Evolutionary conservation across 2,888 invertebrate genomes (phyloP), one percentile per base, ranked within the genome.

Genomic region (Bellardia pandia): DNA sequence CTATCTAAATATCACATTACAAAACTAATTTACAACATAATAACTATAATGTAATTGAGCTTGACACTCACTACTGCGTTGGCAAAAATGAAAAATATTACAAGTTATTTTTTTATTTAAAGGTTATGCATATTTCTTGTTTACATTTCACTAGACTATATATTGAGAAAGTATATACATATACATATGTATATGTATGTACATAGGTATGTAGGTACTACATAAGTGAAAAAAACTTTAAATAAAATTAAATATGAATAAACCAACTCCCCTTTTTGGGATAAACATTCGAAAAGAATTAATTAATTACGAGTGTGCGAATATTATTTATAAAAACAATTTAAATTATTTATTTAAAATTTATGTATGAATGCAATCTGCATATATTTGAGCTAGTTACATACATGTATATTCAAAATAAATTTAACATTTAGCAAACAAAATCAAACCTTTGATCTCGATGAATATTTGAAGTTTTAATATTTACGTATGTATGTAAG

Each of bases 371-470:
- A 60, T 60, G 56, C 16, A 56, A n/a, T 14, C 13, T 56, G 56
- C 56, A 56, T 56, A 66, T 40, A 66, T 45, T 40, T 16, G 23
- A 42, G 23, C 23, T 66, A 23, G 23, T 23, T 23, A 23, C 23
- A 23, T 23, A 23, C 23, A 23, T 23, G 23, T 23, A 33, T 13
- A 9, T 23, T 58, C 9, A 58, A 23, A 56, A 23, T 56, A 11
- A 23, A 23, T 60, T 60, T 37, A 45, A 58, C 4, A 60, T 14
- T 33, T 33, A 60, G 7, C 37, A 13, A n/a, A 60, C 30, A 33
- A 6, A 60, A 60, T 37, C 60, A 6, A 60, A 60, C 60, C 60
- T 74, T 74, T 81, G 81, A 81, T 74, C 66, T 66, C 56, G 3
- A 13, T 45, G 13, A 45, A 45, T 45, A 9, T 45, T 9, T 62